phyloP scores from a whole-genome alignment of 2,888 invertebrate genomes.

The Diplolepis rosae region DNA sequence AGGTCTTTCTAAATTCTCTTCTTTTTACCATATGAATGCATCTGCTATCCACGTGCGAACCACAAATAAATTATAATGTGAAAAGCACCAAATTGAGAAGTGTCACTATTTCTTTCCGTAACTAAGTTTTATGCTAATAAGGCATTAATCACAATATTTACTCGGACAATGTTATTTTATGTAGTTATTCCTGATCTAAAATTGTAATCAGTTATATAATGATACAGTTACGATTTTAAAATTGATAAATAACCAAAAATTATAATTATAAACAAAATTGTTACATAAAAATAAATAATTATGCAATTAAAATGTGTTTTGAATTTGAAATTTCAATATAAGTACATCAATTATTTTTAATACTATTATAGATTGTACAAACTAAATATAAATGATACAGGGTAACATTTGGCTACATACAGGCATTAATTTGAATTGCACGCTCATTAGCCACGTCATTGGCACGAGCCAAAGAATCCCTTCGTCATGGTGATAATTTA shows the following conservation, averaged over 20 bases:
- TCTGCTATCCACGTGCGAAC: constrained; percentile 43
- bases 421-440: constrained; percentile 23
- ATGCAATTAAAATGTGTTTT: no score
- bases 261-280: no score
- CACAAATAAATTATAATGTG: constrained; percentile 41
- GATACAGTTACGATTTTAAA: background rate
- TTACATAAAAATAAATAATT: no score
- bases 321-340: no score
- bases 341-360: no score
- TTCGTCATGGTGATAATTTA: constrained; percentile 6
- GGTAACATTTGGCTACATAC: constrained; percentile 19
- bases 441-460: constrained; percentile 23
- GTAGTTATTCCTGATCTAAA: no score
- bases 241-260: background rate
- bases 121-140: constrained; percentile 34
- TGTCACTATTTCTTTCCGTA: constrained; percentile 26
- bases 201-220: no score
- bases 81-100: constrained; percentile 38
- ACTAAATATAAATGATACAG: background rate
- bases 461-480: constrained; percentile 18
- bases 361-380: background rate
- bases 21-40: constrained; percentile 39
- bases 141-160: background rate
- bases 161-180: background rate
- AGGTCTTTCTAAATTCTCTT: constrained; percentile 40